Percentiles rank a stretch among this genome's conserved stretches.
These are phyloP conservation scores for Stenoptilia bipunctidactyla DNA, from an alignment of 2,888 invertebrate genomes.

Conservation along the genomic window DNA sequence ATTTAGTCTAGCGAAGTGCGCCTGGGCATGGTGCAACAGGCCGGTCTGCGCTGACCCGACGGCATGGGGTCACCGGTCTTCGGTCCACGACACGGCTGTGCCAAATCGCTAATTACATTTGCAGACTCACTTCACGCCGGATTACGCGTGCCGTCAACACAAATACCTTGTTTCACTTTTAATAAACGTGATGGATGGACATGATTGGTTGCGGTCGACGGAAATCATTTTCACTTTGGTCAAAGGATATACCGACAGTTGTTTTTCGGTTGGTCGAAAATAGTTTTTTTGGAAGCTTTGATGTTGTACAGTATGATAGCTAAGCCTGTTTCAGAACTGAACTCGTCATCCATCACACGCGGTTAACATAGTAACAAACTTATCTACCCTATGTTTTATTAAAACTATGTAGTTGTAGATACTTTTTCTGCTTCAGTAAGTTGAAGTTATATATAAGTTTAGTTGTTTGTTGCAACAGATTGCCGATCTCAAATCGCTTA, in stretches of 20 bases:
- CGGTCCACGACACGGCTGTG: conserved; percentile 41
- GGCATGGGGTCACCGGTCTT: conserved; percentile 26
- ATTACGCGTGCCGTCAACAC: conserved; percentile 23
- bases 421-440: too few relatives aligned
- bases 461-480: too few relatives aligned
- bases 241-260: too few relatives aligned
- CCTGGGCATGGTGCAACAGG: background rate
- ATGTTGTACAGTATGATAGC: too few relatives aligned
- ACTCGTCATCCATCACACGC: too few relatives aligned
- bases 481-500: too few relatives aligned
- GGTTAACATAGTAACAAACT: too few relatives aligned
- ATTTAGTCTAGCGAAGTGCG: background rate
- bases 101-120: conserved; percentile 58
- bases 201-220: background rate
- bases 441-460: too few relatives aligned
- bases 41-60: conserved; percentile 17
- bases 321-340: too few relatives aligned
- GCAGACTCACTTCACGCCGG: conserved; percentile 27
- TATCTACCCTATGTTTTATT: too few relatives aligned
- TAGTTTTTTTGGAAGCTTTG: background rate
- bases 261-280: background rate
- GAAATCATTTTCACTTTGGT: too few relatives aligned
- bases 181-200: conserved; percentile 6
- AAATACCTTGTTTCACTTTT: conserved; percentile 21
- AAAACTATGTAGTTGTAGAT: too few relatives aligned